phyloP scores from a whole-genome alignment of 2,797 vertebrate species.

The Catharus ustulatus region DNA sequence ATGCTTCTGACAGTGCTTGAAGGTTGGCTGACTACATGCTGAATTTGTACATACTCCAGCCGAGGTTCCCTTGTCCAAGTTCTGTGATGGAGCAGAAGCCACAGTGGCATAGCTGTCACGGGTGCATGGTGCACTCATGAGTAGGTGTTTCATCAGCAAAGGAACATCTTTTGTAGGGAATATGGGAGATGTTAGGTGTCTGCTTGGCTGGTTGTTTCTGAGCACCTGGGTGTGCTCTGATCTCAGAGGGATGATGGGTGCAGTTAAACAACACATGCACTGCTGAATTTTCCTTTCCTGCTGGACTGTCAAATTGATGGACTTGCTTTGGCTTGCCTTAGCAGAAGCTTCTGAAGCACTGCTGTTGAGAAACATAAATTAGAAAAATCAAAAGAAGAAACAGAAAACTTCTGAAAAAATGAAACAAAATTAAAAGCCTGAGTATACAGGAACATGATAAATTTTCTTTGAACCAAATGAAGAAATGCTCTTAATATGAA shows the following conservation, averaged over 20 bases:
- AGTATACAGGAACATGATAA: not conserved
- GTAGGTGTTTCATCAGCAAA: not conserved
- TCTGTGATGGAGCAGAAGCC: not conserved
- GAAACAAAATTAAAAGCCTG: not conserved
- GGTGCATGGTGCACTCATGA: not conserved
- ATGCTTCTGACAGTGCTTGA: not conserved
- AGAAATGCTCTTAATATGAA: not conserved
- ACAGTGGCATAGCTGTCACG: not conserved
- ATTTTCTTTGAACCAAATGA: not conserved
- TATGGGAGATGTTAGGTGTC: not conserved
- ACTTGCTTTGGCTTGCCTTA: not conserved
- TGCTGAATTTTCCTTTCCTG: not conserved
- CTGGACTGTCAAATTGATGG: not conserved
- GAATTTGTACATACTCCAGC: fast-evolving
- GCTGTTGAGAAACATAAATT: not conserved
- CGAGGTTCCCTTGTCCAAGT: not conserved
- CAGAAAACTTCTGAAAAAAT: not conserved
- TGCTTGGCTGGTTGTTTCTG: not conserved
- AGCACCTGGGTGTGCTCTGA: not conserved
- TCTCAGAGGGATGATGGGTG: fast-evolving
- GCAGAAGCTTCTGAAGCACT: not conserved
- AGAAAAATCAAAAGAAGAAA: not conserved
- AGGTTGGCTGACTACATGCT: not conserved
- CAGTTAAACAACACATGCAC: fast-evolving
- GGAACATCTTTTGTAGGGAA: not conserved